Percentiles rank a stretch among this genome's conserved stretches.
Conservation (phyloP, 1,140 invertebrate genomes). For the Berghia stephanieae region DNA sequence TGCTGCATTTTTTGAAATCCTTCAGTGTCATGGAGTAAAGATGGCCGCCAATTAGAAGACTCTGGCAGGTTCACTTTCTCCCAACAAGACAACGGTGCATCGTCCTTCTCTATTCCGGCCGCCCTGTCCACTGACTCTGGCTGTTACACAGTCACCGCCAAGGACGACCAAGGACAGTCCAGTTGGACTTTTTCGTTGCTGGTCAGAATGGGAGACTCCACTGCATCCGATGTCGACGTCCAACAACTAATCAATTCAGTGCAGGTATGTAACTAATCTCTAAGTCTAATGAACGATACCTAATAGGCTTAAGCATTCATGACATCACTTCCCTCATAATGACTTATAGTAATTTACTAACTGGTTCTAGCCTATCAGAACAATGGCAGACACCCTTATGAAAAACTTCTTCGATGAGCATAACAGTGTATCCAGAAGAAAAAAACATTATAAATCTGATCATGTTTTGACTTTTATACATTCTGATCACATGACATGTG, state of each 20-base stretch:
- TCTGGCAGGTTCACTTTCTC: conserved; percentile 83
- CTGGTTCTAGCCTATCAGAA: neutral
- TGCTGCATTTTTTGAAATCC: conserved; percentile 26
- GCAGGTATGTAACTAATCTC: conserved; percentile 39
- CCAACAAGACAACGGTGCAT: conserved; percentile 74
- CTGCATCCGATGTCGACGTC: conserved; percentile 54
- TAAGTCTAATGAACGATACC: neutral
- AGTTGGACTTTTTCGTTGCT: conserved; percentile 54
- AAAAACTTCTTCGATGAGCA: neutral
- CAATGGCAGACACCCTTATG: neutral
- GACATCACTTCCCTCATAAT: neutral
- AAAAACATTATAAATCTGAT: too few relatives aligned
- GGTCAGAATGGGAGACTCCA: conserved; percentile 50
- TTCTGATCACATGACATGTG: too few relatives aligned
- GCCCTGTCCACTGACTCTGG: conserved; percentile 84
- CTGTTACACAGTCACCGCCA: conserved; percentile 88
- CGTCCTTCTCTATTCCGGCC: conserved; percentile 78
- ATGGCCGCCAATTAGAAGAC: conserved; percentile 82
- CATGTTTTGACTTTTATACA: too few relatives aligned
- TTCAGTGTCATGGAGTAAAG: conserved; percentile 83
- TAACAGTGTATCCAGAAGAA: neutral
- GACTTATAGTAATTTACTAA: neutral
- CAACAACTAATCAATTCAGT: conserved; percentile 52
- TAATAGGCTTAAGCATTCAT: neutral
- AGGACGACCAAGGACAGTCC: conserved; percentile 43